Percentiles rank a stretch among this genome's conserved stretches.
Evolutionary conservation across 2,888 invertebrate genomes (phyloP).

Genomic region (Agrilus mali): DNA sequence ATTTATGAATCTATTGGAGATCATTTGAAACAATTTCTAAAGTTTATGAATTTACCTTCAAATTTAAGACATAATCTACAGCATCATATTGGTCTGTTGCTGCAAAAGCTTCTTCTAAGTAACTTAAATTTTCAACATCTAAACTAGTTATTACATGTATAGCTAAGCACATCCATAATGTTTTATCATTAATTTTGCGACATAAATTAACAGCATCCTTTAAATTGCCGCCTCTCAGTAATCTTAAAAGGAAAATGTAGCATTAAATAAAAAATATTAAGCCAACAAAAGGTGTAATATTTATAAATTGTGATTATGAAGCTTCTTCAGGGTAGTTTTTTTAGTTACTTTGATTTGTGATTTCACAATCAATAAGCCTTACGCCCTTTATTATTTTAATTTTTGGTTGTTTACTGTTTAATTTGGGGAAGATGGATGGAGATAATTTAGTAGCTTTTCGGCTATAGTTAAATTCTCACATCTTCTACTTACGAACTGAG

Average conservation of each 20-base stretch:
- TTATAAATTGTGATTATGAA: no score
- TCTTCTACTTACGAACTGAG: slow-evolving; percentile 20
- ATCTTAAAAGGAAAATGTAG: slow-evolving; percentile 31
- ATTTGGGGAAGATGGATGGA: no score
- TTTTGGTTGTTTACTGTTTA: no score
- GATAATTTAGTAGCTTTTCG: slow-evolving; percentile 6
- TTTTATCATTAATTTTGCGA: slow-evolving; percentile 38
- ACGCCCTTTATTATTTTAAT: no score
- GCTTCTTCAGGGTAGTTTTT: no score
- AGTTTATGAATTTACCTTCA: slow-evolving; percentile 46
- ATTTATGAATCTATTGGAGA: no score
- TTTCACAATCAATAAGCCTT: no score
- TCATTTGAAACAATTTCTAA: not conserved
- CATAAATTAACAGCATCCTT: slow-evolving; percentile 29
- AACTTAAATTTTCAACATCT: slow-evolving; percentile 57
- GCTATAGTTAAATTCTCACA: slow-evolving; percentile 49
- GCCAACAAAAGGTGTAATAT: no score
- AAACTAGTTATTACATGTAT: slow-evolving; percentile 79
- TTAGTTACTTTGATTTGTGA: no score
- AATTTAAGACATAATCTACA: slow-evolving; percentile 72
- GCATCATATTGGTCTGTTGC: slow-evolving; percentile 78
- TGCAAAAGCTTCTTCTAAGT: slow-evolving; percentile 92
- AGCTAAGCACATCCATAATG: slow-evolving; percentile 91
- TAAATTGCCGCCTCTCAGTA: slow-evolving; percentile 35
- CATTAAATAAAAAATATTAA: slow-evolving; percentile 46